Conservation (phyloP, 2,888 invertebrate species). For the Macrosoma leucophasiata region DNA sequence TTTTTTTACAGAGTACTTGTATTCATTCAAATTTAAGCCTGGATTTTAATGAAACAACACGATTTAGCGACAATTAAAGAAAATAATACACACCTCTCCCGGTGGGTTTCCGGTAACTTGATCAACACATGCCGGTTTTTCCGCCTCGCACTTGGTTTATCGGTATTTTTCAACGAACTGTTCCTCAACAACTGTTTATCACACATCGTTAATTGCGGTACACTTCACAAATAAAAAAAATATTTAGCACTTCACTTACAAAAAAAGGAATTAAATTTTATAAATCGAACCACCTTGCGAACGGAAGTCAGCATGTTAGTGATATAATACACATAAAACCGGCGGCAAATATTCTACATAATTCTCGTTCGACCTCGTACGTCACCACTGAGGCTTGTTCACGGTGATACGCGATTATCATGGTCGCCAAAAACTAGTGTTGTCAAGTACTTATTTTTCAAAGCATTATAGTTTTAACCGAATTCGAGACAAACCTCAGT, state of each 20-base stretch:
- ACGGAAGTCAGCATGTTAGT: conserved; percentile 21
- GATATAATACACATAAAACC: conserved; percentile 23
- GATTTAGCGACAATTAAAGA: too few species aligned
- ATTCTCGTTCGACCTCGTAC: conserved; percentile 24
- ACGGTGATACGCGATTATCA: too few species aligned
- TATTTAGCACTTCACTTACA: conserved; percentile 1
- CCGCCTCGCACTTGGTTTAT: conserved; percentile 30
- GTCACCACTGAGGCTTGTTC: conserved; percentile 25
- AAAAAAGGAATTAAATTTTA: too few species aligned
- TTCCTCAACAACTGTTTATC: conserved; percentile 45
- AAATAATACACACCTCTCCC: conserved; percentile 37
- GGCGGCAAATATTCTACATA: conserved; percentile 19
- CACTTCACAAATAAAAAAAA: conserved; percentile 18
- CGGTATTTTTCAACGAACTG: conserved; percentile 47
- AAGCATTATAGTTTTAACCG: too few species aligned
- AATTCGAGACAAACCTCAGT: too few species aligned
- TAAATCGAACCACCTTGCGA: conserved; percentile 12
- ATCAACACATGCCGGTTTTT: conserved; percentile 53
- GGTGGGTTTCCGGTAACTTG: conserved; percentile 43
- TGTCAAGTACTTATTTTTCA: too few species aligned
- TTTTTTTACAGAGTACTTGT: too few species aligned
- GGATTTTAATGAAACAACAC: too few species aligned
- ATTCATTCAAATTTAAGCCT: too few species aligned
- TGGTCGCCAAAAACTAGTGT: too few species aligned
- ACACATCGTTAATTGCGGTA: too few species aligned